phyloP scores from a whole-genome alignment of 2,797 vertebrate genomes.

The Sebastiscus tertius region DNA sequence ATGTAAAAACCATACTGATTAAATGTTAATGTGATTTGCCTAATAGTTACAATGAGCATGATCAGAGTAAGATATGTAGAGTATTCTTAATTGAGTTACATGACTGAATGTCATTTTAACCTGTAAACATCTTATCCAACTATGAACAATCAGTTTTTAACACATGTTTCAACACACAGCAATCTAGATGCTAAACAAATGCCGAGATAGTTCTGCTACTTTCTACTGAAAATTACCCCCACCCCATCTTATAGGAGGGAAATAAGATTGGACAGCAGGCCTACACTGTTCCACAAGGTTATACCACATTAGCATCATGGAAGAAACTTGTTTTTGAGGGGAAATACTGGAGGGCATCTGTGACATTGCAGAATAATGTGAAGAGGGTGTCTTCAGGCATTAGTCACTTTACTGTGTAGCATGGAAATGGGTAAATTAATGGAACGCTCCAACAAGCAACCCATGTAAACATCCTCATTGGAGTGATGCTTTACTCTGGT shows the following conservation, averaged over 20 bases:
- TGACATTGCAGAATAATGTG: not conserved
- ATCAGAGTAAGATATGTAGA: not conserved
- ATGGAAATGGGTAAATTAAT: not conserved
- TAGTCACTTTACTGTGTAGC: not conserved
- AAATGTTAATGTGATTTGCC: not conserved
- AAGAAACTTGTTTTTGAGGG: not conserved
- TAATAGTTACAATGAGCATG: not conserved
- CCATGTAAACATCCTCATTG: not conserved
- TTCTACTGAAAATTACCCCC: not conserved
- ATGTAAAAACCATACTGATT: not conserved
- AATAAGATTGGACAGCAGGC: not conserved
- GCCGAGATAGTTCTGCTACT: not conserved
- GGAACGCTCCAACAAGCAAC: not conserved
- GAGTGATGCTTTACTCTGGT: not conserved
- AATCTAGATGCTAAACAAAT: not conserved
- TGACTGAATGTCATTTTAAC: not conserved
- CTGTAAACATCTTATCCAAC: not conserved
- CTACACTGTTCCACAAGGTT: not conserved
- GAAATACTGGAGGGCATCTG: not conserved
- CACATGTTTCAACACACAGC: not conserved
- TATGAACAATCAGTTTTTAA: not conserved
- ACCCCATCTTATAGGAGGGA: not conserved
- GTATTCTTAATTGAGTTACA: not conserved
- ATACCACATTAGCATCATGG: not conserved
- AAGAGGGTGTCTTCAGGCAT: not conserved